Conservation (phyloP, 2,888 invertebrate species). For the Criorhina ranunculi region DNA sequence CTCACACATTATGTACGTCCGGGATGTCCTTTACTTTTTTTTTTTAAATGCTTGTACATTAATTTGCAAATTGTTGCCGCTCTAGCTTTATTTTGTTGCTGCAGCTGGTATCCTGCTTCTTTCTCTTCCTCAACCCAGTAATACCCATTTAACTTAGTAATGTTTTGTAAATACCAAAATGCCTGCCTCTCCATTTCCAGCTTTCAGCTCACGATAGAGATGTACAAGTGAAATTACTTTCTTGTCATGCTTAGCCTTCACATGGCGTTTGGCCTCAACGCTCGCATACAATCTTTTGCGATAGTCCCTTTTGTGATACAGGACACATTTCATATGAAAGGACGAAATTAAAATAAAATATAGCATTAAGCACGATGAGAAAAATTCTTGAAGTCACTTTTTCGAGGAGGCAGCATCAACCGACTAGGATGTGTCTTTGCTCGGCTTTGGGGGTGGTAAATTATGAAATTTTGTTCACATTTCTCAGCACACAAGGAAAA, state of each 20-base stretch:
- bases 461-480: constrained; percentile 60
- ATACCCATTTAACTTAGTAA: constrained; percentile 42
- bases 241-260: constrained; percentile 42
- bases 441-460: constrained; percentile 13
- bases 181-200: background rate
- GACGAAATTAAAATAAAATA: constrained; percentile 30
- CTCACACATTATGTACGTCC: background rate
- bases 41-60: constrained; percentile 18
- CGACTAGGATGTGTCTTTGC: background rate
- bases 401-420: constrained; percentile 19
- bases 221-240: constrained; percentile 54
- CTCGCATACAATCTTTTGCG: constrained; percentile 9
- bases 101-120: background rate
- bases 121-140: background rate
- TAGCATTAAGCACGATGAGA: background rate
- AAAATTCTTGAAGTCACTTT: constrained; percentile 8
- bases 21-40: background rate
- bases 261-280: constrained; percentile 11
- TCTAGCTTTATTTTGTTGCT: background rate
- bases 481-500: constrained; percentile 65
- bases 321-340: constrained; percentile 16
- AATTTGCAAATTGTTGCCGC: constrained; percentile 50
- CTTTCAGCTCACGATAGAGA: background rate
- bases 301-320: constrained; percentile 3
- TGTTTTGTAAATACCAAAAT: constrained; percentile 60